phyloP scores from a whole-genome alignment of 2,113 vertebrate species.

The Meles meles region DNA sequence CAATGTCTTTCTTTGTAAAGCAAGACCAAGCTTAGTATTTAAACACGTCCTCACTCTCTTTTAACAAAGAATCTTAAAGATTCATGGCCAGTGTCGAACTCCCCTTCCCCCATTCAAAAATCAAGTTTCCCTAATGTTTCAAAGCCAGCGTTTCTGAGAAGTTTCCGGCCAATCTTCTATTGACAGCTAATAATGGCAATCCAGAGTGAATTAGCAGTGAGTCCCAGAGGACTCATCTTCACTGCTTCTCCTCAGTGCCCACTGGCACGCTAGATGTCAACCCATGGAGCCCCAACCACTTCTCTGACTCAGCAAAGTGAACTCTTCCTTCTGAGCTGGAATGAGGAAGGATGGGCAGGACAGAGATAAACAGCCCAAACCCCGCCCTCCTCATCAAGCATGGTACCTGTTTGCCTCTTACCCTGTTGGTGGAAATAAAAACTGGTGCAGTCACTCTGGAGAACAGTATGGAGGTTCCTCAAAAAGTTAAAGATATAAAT shows the following conservation, averaged over 20 bases:
- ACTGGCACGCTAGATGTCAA: neutral
- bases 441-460: too few species aligned
- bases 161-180: neutral
- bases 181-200: neutral
- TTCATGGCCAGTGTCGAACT: neutral
- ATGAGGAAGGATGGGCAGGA: neutral
- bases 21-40: conserved; percentile 62
- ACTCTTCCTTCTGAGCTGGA: neutral
- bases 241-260: neutral
- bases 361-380: neutral
- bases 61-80: conserved; percentile 68
- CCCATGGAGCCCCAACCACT: too few species aligned
- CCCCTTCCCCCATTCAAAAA: conserved; percentile 45
- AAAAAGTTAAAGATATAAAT: too few species aligned
- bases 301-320: neutral
- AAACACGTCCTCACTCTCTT: conserved; percentile 62
- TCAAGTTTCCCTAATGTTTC: conserved; percentile 49
- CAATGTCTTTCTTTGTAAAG: conserved; percentile 66
- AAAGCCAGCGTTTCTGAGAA: neutral
- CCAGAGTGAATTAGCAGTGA: neutral
- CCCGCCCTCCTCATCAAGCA: rapidly evolving
- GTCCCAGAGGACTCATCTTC: neutral
- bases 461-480: too few species aligned
- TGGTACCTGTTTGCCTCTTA: conserved; percentile 88
- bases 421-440: too few species aligned